phyloP scores from a whole-genome alignment of 2,888 invertebrate species.

The Schrankia costaestrigalis region DNA sequence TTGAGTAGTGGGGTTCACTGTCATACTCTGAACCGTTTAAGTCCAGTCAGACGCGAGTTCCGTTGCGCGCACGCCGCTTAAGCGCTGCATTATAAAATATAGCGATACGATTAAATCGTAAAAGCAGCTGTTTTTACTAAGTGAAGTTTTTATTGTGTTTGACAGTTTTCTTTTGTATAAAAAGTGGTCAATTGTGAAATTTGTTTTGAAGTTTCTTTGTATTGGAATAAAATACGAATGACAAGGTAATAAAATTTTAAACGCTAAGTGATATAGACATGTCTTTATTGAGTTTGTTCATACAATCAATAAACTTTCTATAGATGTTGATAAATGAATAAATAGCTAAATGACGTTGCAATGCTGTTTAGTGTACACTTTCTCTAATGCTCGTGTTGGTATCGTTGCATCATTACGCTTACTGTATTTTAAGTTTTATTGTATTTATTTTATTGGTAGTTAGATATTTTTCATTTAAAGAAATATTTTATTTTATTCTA shows the following conservation, averaged over 20 bases:
- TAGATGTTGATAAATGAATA: constrained; percentile 59
- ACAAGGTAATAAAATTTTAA: constrained; percentile 25
- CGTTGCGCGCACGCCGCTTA: constrained; percentile 50
- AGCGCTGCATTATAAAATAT: constrained; percentile 42
- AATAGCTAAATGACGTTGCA: constrained; percentile 50
- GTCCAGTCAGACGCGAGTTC: constrained; percentile 65
- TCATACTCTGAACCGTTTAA: constrained; percentile 56
- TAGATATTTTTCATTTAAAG: too few species aligned
- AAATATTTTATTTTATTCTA: too few species aligned
- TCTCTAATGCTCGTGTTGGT: constrained; percentile 49
- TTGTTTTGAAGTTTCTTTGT: constrained; percentile 11
- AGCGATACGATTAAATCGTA: constrained; percentile 25
- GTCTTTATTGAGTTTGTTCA: constrained; percentile 30
- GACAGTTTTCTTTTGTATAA: constrained; percentile 8
- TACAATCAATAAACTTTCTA: constrained; percentile 63
- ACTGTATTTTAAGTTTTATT: constrained; percentile 28
- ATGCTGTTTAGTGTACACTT: constrained; percentile 51
- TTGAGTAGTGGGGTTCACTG: constrained; percentile 51
- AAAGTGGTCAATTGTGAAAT: constrained; percentile 10
- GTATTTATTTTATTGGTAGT: too few species aligned
- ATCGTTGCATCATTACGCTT: constrained; percentile 52
- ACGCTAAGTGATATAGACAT: constrained; percentile 25
- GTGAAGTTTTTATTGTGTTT: constrained; percentile 23
- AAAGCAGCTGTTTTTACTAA: constrained; percentile 13
- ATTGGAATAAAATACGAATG: constrained; percentile 9